These are phyloP conservation scores for Pelochelys cantorii DNA, from an alignment of 2,797 vertebrate genomes.

Conservation along the genomic window DNA sequence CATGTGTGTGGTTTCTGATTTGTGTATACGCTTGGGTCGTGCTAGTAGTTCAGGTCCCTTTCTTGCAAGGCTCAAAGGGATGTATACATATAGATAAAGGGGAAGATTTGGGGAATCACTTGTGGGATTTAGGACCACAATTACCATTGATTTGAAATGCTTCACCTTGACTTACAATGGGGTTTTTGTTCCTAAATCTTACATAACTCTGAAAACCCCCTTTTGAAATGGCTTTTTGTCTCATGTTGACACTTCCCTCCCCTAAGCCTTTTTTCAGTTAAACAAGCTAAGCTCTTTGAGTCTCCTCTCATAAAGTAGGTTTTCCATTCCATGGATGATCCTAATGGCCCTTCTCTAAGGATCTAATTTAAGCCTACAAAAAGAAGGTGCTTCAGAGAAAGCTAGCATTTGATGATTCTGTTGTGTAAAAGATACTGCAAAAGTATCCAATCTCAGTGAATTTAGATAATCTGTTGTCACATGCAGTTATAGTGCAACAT, in stretches of 20 bases:
- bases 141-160: neutral
- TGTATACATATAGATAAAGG: neutral
- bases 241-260: accelerated
- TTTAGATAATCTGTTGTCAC: neutral
- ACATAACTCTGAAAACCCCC: neutral
- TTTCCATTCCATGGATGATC: too few species aligned
- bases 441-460: neutral
- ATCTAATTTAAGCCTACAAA: neutral
- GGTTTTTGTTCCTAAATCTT: neutral
- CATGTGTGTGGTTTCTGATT: accelerated
- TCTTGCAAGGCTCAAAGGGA: neutral
- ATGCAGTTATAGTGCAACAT: neutral
- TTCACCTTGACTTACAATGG: neutral
- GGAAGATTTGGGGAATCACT: neutral
- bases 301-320: too few species aligned
- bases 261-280: too few species aligned
- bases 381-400: neutral
- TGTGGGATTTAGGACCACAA: neutral
- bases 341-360: neutral
- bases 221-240: neutral
- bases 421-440: neutral
- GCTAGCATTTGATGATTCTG: neutral
- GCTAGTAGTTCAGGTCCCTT: neutral
- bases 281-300: too few species aligned
- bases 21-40: accelerated